Percentiles rank a stretch among this genome's conserved stretches.
Conservation (phyloP, 2,113 vertebrate species). For the Ictalurus punctatus region DNA sequence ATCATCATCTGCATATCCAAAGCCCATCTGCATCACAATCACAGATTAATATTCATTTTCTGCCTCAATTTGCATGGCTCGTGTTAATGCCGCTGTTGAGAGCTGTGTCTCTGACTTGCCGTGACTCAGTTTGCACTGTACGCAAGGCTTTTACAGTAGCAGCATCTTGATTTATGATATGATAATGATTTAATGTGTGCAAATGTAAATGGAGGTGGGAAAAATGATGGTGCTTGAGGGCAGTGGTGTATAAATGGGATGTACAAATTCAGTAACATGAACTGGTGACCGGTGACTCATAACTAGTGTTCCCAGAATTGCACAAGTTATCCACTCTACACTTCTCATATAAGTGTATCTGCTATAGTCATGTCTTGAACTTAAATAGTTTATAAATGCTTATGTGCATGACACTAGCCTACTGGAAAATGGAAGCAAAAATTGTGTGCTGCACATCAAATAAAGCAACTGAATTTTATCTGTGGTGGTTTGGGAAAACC, state of each 20-base stretch:
- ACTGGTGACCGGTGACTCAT: slow-evolving; percentile 1
- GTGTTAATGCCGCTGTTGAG: slow-evolving; percentile 23
- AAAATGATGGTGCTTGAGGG: not conserved
- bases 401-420: not conserved
- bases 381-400: not conserved
- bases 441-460: not conserved
- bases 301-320: slow-evolving; percentile 5
- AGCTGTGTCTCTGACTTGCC: slow-evolving; percentile 3
- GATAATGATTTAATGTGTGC: slow-evolving; percentile 37
- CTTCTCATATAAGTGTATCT: not conserved
- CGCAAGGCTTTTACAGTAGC: slow-evolving; percentile 26
- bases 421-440: not conserved
- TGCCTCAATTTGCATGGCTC: slow-evolving; percentile 41
- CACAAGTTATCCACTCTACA: not conserved
- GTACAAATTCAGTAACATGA: not conserved
- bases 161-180: slow-evolving; percentile 19
- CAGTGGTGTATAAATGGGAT: not conserved
- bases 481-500: not conserved
- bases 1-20: slow-evolving; percentile 50
- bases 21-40: slow-evolving; percentile 66
- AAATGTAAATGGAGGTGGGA: slow-evolving; percentile 6
- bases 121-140: not conserved
- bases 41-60: slow-evolving; percentile 62
- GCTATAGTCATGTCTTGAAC: not conserved
- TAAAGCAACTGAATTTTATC: not conserved